Conservation (phyloP, 2,888 invertebrate genomes). For the Leucania comma region DNA sequence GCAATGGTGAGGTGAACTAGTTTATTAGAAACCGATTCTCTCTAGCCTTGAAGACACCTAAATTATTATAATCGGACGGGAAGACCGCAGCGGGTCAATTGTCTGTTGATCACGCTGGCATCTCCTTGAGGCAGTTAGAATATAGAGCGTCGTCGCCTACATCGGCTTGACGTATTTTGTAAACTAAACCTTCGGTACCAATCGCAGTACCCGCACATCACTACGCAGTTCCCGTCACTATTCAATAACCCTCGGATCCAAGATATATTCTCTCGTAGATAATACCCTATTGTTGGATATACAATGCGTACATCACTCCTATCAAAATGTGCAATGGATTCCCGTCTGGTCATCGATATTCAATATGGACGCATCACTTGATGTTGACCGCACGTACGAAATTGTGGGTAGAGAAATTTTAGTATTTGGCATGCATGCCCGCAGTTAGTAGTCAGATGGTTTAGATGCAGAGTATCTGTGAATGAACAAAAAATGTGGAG, state of each 20-base stretch:
- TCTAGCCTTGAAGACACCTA: too few relatives aligned
- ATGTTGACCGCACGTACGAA: constrained; percentile 41
- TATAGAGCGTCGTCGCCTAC: too few relatives aligned
- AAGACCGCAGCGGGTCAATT: too few relatives aligned
- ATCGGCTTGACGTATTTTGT: not conserved
- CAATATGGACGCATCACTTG: constrained; percentile 41
- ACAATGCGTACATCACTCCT: constrained; percentile 64
- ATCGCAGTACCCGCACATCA: not conserved
- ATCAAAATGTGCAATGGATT: constrained; percentile 60
- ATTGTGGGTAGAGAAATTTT: constrained; percentile 24
- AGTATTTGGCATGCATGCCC: constrained; percentile 19
- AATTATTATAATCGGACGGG: too few relatives aligned
- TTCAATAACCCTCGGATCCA: constrained; percentile 60
- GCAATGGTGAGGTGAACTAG: too few relatives aligned
- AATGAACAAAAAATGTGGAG: constrained; percentile 1
- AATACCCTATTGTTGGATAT: constrained; percentile 59
- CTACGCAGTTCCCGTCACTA: constrained; percentile 46
- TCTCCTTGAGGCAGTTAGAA: too few relatives aligned
- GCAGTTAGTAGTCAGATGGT: not conserved
- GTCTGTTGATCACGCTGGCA: too few relatives aligned
- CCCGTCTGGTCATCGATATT: constrained; percentile 41
- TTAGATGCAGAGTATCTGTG: not conserved
- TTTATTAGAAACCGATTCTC: too few relatives aligned
- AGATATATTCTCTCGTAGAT: constrained; percentile 63
- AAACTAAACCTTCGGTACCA: constrained; percentile 35